phyloP scores from a whole-genome alignment of 1,140 invertebrate genomes.

The Drosophila nikananu region DNA sequence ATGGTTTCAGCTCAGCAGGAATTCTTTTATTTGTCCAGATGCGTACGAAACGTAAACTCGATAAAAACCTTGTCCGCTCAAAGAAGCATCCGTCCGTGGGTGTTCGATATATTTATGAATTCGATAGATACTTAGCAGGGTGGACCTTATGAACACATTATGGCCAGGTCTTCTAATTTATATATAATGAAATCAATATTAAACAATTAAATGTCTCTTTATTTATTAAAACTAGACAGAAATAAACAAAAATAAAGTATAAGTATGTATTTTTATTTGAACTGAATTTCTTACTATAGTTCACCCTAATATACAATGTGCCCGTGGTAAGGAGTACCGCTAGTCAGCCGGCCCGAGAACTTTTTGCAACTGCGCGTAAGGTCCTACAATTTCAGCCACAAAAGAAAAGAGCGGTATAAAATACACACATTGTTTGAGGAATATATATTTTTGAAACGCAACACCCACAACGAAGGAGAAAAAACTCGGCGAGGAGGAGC shows the following conservation, averaged over 20 bases:
- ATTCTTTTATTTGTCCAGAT: background rate
- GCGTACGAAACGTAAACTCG: background rate
- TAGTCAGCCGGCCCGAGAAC: conserved; percentile 11
- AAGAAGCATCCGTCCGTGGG: conserved; percentile 25
- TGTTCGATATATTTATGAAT: conserved; percentile 10
- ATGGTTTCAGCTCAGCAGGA: background rate
- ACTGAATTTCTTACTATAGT: background rate
- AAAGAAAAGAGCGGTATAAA: conserved; percentile 41
- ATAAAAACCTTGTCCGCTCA: conserved; percentile 23
- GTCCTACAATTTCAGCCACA: conserved; percentile 19
- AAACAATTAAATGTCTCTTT: background rate
- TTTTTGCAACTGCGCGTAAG: conserved; percentile 4
- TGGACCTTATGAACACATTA: background rate
- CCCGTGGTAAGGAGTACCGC: conserved; percentile 6
- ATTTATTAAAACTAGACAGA: too few species aligned
- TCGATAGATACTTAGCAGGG: conserved; percentile 7
- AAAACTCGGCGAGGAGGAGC: background rate
- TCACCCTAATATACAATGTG: conserved; percentile 8
- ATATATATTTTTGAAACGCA: conserved; percentile 2
- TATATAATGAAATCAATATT: background rate
- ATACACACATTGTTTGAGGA: conserved; percentile 29
- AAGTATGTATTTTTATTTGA: background rate
- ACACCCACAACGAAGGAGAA: background rate
- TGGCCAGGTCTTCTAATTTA: background rate
- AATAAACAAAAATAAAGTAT: too few species aligned